Conservation (phyloP, 2,888 invertebrate species). For the Pseudococcus longispinus region DNA sequence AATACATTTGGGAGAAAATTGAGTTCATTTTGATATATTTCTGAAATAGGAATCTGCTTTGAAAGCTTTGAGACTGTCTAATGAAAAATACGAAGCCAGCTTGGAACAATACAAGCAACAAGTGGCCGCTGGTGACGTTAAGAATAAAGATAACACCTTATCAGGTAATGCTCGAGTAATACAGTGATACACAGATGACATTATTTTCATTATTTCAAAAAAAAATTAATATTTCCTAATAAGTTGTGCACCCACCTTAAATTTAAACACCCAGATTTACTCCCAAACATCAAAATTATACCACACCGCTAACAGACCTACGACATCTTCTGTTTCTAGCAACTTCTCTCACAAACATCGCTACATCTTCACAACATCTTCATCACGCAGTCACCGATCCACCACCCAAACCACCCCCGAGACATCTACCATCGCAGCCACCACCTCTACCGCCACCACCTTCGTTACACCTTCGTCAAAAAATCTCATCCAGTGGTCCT, state of each 20-base stretch:
- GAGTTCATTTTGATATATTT: neutral
- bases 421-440: slow-evolving; percentile 72
- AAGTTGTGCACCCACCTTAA: neutral
- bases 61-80: slow-evolving; percentile 74
- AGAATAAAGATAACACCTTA: neutral
- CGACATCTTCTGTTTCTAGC: neutral
- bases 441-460: slow-evolving; percentile 67
- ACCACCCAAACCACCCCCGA: slow-evolving; percentile 78
- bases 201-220: neutral
- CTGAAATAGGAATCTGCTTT: slow-evolving; percentile 70
- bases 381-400: slow-evolving; percentile 63
- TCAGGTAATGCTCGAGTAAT: neutral
- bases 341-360: neutral
- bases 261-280: no score
- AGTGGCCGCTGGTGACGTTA: neutral
- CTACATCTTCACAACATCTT: neutral
- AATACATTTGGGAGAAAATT: neutral
- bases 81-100: slow-evolving; percentile 75
- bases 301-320: neutral
- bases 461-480: slow-evolving; percentile 64
- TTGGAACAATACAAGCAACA: slow-evolving; percentile 63
- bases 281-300: no score
- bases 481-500: neutral
- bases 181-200: neutral
- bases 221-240: neutral